Base-by-base conservation (phyloP, 2,113 vertebrate species). In the Archilochus colubris region DNA sequence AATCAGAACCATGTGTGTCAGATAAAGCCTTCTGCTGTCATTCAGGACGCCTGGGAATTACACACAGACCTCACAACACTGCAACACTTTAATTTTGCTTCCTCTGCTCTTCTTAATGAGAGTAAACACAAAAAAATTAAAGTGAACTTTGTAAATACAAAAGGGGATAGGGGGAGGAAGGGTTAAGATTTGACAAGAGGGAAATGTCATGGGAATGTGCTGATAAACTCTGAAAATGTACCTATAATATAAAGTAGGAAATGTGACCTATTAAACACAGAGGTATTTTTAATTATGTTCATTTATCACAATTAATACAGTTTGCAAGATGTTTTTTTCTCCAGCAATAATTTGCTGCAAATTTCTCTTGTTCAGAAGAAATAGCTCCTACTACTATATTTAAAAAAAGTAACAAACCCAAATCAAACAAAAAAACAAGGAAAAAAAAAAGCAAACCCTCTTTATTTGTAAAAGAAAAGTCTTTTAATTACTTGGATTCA, bases 271-370 rank as follows among this genome's bases (percentile, higher is more conserved):
- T 48, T 55, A 92, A 31, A 90, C 61, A 75, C 0, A 3, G 54
- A 62, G 9, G 10, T 24, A 58, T 54, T 62, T 63, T 66, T 24
- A 77, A 31, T 46, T 84, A 31, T 67, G 91, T 91, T 84, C 53
- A 57, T 73, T 86, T 73, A 55, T 82, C 58, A 92, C 58, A 93
- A 85, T 31, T 82, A 88, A 88, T 96, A 82, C 63, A 74, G 53
- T 55, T 84, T 22, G 27, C 62, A 40, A 95, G 82, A 78, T 95
- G 81, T 91, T 40, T 40, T 40, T 40, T 40, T 40, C 40, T 31
- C 31, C 76, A 88, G 88, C 14, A 91, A 64, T 28, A 93, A 68
- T 31, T 84, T 77, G 43, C 17, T 87, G n/a, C 30, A 93, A 91
- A 76, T 84, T 93, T 89, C 74, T 16, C 63, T 79, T 74, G 16